Base-by-base conservation (phyloP, 1,140 invertebrate genomes). In the Drosophila seguyi region DNA sequence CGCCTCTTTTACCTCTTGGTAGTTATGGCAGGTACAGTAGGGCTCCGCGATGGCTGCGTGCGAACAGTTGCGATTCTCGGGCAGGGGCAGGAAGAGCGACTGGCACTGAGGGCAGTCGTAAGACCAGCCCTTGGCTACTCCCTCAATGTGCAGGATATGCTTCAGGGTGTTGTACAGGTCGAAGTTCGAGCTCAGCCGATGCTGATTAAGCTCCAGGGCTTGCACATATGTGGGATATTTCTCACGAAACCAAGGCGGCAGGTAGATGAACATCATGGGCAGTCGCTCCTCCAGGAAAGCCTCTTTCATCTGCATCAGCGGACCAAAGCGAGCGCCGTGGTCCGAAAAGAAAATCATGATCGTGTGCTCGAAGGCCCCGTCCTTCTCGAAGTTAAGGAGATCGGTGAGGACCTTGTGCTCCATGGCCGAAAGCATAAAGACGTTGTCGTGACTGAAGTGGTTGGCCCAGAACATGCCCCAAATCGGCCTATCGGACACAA, bases 251-350 rank as follows among this genome's bases (percentile, higher is more conserved):
- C 95, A 96, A 44, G 95, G 93, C 0, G 98, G 98, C n/a, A 98
- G 62, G 50, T 95, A 94, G 4, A 98, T 93, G 71, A 96, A 96
- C 42, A 98, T 94, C 80, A 98, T 97, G 0, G 98, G 98, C 27
- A 99, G 91, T 36, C 97, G 93, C 91, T 99, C 98, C 92, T 99
- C 98, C 97, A 94, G 92, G 96, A 81, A 96, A 0, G 98, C 98
- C 60, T 96, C 94, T 80, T 74, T n/a, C 62, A 90, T 56, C 48
- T 94, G 91, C 36, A 96, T 88, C 20, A 98, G 94, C 5, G 93
- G 93, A 11, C 98, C 98, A 93, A 96, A 99, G 18, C 98, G 92
- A 80, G 97, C 96, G 0, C 98, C 98, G 91, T 99, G 98, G 92
- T 99, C 98, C 74, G 97, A 98, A 76, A 98, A 94, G n/a, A 99